A percentile compares a stretch with the other conserved stretches of the same genome.
Conservation (phyloP, 2,113 vertebrate genomes). For the Muscicapa adusta region DNA sequence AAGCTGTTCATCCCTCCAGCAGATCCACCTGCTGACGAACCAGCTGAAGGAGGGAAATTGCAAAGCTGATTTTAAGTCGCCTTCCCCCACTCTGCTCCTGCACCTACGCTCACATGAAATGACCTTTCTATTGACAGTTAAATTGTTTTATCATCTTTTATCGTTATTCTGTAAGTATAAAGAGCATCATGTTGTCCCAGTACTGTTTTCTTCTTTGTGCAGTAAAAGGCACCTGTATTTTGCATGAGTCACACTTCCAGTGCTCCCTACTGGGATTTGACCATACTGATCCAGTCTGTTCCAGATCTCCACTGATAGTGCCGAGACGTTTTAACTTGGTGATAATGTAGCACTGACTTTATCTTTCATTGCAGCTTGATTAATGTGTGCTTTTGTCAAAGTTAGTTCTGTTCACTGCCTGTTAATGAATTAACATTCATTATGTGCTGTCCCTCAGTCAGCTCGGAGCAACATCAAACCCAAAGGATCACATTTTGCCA, state of each 20-base stretch:
- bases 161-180: not conserved
- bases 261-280: not conserved
- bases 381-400: not conserved
- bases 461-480: not conserved
- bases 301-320: not conserved
- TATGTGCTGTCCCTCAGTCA: not conserved
- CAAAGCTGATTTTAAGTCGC: not conserved
- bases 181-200: not conserved
- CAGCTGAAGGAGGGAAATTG: not conserved
- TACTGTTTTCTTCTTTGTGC: not conserved
- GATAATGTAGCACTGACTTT: not conserved
- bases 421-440: not conserved
- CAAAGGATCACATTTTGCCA: not conserved
- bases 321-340: not conserved
- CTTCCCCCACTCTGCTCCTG: not conserved
- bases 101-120: not conserved
- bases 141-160: not conserved
- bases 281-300: not conserved
- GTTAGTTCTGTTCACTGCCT: not conserved
- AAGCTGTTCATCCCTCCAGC: constrained; percentile 3
- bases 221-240: not conserved
- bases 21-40: not conserved
- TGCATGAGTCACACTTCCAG: not conserved
- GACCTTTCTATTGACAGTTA: not conserved
- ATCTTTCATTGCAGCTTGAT: not conserved